Conservation (phyloP, 2,113 vertebrate species). For the Lanius collurio region DNA sequence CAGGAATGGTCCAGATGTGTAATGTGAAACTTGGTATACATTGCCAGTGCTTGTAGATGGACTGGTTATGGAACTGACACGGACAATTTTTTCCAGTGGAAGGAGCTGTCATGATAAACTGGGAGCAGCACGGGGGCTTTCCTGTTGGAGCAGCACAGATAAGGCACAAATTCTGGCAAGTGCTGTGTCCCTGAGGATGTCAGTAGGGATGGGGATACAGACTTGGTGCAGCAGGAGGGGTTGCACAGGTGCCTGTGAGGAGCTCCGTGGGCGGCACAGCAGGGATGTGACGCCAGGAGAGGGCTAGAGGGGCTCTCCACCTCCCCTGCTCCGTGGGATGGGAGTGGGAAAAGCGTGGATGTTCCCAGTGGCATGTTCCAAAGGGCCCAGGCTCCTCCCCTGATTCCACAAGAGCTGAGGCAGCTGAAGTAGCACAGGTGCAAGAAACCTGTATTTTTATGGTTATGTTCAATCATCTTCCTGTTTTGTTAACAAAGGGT, state of each 20-base stretch:
- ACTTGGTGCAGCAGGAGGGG: fast-evolving
- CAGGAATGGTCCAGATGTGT: background rate
- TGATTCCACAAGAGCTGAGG: fast-evolving
- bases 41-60: fast-evolving
- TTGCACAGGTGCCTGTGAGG: background rate
- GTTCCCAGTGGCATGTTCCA: fast-evolving
- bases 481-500: background rate
- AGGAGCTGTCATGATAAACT: background rate
- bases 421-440: background rate
- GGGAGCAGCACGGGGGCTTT: background rate
- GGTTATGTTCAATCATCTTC: background rate
- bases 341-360: background rate
- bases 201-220: fast-evolving
- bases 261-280: fast-evolving
- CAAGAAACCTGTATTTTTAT: background rate
- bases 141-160: fast-evolving
- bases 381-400: background rate
- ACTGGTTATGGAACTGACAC: fast-evolving
- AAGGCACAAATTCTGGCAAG: fast-evolving
- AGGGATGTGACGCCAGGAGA: fast-evolving
- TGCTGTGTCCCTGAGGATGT: background rate
- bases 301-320: background rate
- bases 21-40: fast-evolving
- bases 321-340: fast-evolving
- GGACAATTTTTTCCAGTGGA: fast-evolving